Evolutionary conservation across 2,888 invertebrate species (phyloP), one percentile per base, ranked within the genome.

Genomic region (Melipona bicolor): DNA sequence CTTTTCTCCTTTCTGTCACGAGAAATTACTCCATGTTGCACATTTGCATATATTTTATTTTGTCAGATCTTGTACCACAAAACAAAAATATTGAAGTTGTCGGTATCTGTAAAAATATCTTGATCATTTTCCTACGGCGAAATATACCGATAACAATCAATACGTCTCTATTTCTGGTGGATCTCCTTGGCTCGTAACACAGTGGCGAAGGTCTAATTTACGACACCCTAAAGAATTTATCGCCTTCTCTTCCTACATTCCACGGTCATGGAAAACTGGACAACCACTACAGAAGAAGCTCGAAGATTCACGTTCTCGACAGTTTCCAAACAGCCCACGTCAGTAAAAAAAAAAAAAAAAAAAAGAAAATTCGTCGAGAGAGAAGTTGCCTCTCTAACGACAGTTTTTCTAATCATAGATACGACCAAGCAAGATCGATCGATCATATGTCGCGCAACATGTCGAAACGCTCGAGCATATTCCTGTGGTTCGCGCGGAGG

Each of bases 401-500:
- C 32, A 52, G 27, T 15, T 65, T 78, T 59, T 65, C 65, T 59
- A 59, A 77, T 80, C 77, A 80, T 71, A 72, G 65, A 71, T 21
- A 21, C 71, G 24, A 36, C 19, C 49, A 71, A 21, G 27, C 27
- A 78, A 27, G 78, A n/a, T 15, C 82, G 81, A 88, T 88, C 82
- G 79, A 81, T 88, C 86, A 83, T 43, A 50, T 5, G 50, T 61
- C 50, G 65, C 62, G 74, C 64, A 68, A 82, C 80, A 67, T 49
- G 75, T 64, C 59, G 21, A 27, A 70, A 54, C 59, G 74, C 87
- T 77, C 54, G 77, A 80, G 79, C 71, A 77, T 76, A 77, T 87
- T 84, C 80, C 81, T 72, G 61, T 71, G 56, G 64, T 52, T 24
- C 21, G 19, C 65, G 11, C 9, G 43, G 43, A 43, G 43, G 11